phyloP scores from a whole-genome alignment of 2,888 invertebrate genomes.

The Elmis aenea region DNA sequence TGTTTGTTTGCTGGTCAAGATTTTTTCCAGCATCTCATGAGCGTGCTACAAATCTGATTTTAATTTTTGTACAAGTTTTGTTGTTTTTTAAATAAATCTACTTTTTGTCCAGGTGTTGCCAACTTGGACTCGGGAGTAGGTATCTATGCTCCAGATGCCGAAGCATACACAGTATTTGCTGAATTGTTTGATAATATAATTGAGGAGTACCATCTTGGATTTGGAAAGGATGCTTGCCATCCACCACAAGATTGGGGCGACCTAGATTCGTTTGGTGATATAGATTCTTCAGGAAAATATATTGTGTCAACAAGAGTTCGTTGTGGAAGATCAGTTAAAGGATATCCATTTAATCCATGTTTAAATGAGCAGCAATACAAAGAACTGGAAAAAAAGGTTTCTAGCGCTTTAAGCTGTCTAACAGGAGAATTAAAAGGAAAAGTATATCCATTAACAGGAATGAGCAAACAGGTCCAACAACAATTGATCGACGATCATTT shows the following conservation, averaged over 20 bases:
- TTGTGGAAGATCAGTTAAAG: constrained; percentile 57
- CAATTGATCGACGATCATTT: constrained; percentile 95
- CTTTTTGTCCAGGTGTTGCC: constrained; percentile 49
- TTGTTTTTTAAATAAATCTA: not conserved
- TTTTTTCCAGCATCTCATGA: not conserved
- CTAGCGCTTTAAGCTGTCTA: constrained; percentile 34
- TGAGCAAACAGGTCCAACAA: constrained; percentile 89
- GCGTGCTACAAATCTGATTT: too few relatives aligned
- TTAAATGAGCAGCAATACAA: constrained; percentile 58
- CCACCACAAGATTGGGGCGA: constrained; percentile 60
- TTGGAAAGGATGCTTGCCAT: constrained; percentile 53
- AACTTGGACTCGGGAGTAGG: constrained; percentile 64
- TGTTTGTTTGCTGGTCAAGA: not conserved
- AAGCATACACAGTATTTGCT: constrained; percentile 60
- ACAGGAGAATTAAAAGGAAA: constrained; percentile 78
- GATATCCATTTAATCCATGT: constrained; percentile 66
- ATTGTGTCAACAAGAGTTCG: constrained; percentile 64
- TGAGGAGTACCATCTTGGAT: constrained; percentile 62
- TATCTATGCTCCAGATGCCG: constrained; percentile 63
- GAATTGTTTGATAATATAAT: constrained; percentile 65
- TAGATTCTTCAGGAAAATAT: constrained; percentile 56
- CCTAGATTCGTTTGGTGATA: constrained; percentile 48
- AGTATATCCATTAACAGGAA: constrained; percentile 87
- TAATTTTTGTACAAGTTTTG: not conserved
- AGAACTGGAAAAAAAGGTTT: constrained; percentile 55